Evolutionary conservation across 2,888 invertebrate species (phyloP).

Genomic region (Gymnoscelis rufifasciata): DNA sequence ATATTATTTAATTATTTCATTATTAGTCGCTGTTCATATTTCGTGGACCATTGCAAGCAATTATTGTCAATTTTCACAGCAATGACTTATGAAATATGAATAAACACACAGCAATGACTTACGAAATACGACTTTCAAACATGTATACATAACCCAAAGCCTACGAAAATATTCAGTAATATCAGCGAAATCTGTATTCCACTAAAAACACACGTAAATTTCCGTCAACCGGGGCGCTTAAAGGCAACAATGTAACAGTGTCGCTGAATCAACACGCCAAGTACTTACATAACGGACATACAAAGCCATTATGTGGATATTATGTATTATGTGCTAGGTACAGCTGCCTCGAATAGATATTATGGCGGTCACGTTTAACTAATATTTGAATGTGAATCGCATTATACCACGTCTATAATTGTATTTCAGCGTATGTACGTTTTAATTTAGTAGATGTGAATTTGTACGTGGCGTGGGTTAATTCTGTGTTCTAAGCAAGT

Average conservation of each 20-base stretch:
- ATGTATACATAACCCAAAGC: slow-evolving; percentile 1
- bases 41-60: too few species aligned
- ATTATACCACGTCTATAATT: slow-evolving; percentile 43
- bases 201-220: slow-evolving; percentile 20
- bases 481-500: too few species aligned
- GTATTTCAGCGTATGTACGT: slow-evolving; percentile 31
- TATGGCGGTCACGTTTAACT: slow-evolving; percentile 57
- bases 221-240: slow-evolving; percentile 23
- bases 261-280: slow-evolving; percentile 9
- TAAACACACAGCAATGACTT: too few species aligned
- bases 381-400: slow-evolving; percentile 52
- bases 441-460: slow-evolving; percentile 18
- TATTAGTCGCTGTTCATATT: too few species aligned
- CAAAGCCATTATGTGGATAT: slow-evolving; percentile 19
- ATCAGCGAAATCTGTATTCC: neutral
- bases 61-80: too few species aligned
- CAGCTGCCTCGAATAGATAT: slow-evolving; percentile 30
- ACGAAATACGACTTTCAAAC: too few species aligned
- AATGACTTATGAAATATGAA: too few species aligned
- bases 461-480: neutral
- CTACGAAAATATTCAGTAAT: neutral
- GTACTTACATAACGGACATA: slow-evolving; percentile 14
- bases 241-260: slow-evolving; percentile 13
- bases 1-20: too few species aligned
- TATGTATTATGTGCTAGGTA: too few species aligned